These are phyloP conservation scores for Temnothorax longispinosus DNA, from an alignment of 1,140 invertebrate species.

Conservation along the genomic window DNA sequence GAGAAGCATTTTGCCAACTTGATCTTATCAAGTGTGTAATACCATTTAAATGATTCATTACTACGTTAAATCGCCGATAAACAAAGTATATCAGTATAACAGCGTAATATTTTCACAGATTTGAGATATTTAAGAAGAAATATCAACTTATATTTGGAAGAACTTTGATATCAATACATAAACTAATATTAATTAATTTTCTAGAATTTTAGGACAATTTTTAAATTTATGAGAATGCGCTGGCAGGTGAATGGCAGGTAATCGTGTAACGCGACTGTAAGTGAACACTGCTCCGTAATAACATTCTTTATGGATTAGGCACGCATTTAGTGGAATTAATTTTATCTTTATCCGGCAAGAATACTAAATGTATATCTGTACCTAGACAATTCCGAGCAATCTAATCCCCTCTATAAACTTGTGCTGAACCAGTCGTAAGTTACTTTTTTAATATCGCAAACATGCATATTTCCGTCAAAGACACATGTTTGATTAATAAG, in stretches of 20 bases:
- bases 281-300: neutral
- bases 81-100: neutral
- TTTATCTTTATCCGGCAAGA: neutral
- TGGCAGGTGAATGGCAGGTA: neutral
- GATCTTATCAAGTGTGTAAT: neutral
- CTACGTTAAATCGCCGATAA: neutral
- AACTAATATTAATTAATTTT: neutral
- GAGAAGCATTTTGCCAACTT: neutral
- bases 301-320: neutral
- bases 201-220: conserved; percentile 6
- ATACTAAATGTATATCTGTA: conserved; percentile 3
- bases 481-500: neutral
- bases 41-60: neutral
- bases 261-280: neutral
- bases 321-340: neutral
- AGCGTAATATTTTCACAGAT: neutral
- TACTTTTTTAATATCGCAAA: neutral
- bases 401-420: neutral
- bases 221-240: neutral
- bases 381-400: neutral
- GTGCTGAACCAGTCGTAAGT: neutral
- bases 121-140: neutral
- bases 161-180: neutral
- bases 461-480: neutral
- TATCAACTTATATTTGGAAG: neutral